Base-by-base conservation (phyloP, 2,888 invertebrate genomes). In the Nephrotoma appendiculata region DNA sequence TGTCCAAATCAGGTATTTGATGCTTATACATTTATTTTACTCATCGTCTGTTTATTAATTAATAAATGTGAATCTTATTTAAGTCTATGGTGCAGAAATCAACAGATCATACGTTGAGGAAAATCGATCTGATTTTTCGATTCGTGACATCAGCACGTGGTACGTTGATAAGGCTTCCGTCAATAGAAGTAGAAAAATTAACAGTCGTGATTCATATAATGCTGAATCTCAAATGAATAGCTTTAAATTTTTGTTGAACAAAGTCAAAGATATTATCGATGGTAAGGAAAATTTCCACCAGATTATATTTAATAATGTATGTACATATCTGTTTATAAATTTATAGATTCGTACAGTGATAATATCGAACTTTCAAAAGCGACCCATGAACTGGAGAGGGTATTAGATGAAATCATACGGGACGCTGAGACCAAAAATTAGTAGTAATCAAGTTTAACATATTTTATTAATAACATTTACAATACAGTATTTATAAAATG, bases 91-190 rank as follows among this genome's bases (percentile, higher is more conserved):
- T 11, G 91, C 91, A 42, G 91, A 91, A 41, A 87, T 91, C 12
- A 91, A 92, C 88, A 91, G 91, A 87, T 91, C 90, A 87, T 91
- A 91, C 87, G 89, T 92, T 88, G 91, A 91, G 86, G 91, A 91
- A 5, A 91, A 91, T 87, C 91, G 91, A 87, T 91, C 91, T 6
- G 91, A 91, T 88, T 91, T 90, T 86, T 91, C 92, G 0, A 88
- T 91, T 6, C 90, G 89, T 31, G 92, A 92, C 87, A 87, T 92
- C 6, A 91, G 91, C 87, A 88, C 89, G 41, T 91, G 90, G 91
- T 91, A 91, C 87, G 90, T 91, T 88, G 90, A 90, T 85, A 89
- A 88, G 86, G 89, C 88, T 86, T 86, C 86, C 9, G 43, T 85
- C 31, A 31, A 31, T 31, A 9, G 2, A 15, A 11, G 12, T 45